A percentile compares a stretch with the other conserved stretches of the same genome.
Conservation (phyloP, 2,888 invertebrate genomes). For the Sinhomidia bicolor region DNA sequence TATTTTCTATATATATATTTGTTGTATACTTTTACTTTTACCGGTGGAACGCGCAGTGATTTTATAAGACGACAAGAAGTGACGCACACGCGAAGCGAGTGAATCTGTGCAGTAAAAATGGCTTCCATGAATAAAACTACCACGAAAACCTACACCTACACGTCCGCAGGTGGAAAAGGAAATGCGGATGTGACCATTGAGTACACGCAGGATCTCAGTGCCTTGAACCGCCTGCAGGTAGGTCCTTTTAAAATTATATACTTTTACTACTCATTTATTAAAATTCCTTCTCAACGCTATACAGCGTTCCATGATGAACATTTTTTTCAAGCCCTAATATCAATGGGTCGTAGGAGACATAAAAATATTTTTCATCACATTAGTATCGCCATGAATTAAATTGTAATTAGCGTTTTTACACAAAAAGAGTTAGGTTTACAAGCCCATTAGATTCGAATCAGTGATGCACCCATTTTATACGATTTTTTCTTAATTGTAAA, state of each 20-base stretch:
- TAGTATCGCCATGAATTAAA: slow-evolving; percentile 1
- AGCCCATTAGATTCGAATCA: not conserved
- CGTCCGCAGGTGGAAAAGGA: slow-evolving; percentile 87
- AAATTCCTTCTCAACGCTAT: too few species aligned
- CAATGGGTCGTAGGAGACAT: too few species aligned
- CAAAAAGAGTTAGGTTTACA: not conserved
- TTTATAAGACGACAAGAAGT: slow-evolving; percentile 11
- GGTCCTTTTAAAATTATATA: slow-evolving; percentile 79
- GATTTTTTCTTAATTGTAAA: not conserved
- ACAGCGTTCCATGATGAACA: too few species aligned
- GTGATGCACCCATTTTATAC: not conserved
- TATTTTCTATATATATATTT: slow-evolving; percentile 44
- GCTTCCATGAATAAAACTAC: slow-evolving; percentile 84
- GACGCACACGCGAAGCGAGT: slow-evolving; percentile 42
- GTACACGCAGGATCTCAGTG: slow-evolving; percentile 96
- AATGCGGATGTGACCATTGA: slow-evolving; percentile 95
- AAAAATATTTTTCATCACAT: not conserved
- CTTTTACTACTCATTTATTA: too few species aligned
- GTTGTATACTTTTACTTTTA: slow-evolving; percentile 23
- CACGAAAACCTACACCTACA: slow-evolving; percentile 94
- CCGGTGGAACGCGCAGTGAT: slow-evolving; percentile 28
- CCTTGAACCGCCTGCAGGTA: slow-evolving; percentile 98
- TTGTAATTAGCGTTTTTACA: not conserved
- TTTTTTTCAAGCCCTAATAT: too few species aligned
- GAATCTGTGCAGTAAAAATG: slow-evolving; percentile 76